Evolutionary conservation across 2,888 invertebrate genomes (phyloP), one percentile per base, ranked within the genome.

Genomic region (Brenthis hecate): DNA sequence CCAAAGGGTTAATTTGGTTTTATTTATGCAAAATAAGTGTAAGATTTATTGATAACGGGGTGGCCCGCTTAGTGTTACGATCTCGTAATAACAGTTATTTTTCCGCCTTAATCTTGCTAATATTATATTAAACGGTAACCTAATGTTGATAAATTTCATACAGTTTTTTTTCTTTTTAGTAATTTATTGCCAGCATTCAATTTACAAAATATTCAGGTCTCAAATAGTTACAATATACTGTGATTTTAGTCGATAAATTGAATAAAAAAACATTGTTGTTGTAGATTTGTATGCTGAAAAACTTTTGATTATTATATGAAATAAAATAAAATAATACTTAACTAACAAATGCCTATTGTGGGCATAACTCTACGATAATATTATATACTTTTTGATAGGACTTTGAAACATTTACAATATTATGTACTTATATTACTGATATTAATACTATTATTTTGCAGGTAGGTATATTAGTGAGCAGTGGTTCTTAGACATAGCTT

Each of bases 21-120:
- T 91, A 89, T 92, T 91, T 90, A 92, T 91, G 92, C 91, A 90
- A 92, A 92, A 92, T 90, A 87, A 90, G 68, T 66, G 56, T 77
- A 84, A 86, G 91, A 92, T 91, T 91, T 92, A 92, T 89, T 80
- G 78, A 77, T 77, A 77, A 76, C 80, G 80, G 87, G 83, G 82
- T 82, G 76, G 74, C 76, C 75, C 68, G 72, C 72, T 73, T 64
- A 65, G 63, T 55, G 61, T 71, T 56, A 53, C 43, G 54, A 61
- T 66, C 66, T 67, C 64, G 51, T 65, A 64, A 71, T 62, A 62
- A 51, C 50, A 62, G 53, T 62, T 53, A 62, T 53, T 61, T 61
- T 16, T 51, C 32, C 28, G 32, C 51, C 51, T 36, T 53, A 53
- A 53, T 62, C 16, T 62, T 6, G 61, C 50, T 62, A 62, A 62